Percentiles rank a stretch among this genome's conserved stretches.
phyloP scores from a whole-genome alignment of 2,797 vertebrate species.

The Bovichtus diacanthus region DNA sequence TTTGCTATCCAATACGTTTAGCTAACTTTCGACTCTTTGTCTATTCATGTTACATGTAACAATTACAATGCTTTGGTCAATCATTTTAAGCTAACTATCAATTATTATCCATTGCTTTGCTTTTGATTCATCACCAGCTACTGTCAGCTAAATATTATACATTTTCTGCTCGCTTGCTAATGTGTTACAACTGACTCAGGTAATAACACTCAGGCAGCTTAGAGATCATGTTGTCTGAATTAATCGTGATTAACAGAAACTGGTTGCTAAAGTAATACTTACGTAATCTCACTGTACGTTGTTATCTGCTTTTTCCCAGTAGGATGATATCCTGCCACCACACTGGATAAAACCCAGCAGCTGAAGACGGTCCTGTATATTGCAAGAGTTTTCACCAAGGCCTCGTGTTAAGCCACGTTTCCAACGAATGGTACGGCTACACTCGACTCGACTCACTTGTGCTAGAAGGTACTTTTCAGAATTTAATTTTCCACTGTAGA shows the following conservation, averaged over 20 bases:
- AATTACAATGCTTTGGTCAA: neutral
- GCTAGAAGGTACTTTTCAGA: too few relatives aligned
- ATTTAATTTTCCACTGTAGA: too few relatives aligned
- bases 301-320: neutral
- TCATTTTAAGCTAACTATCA: neutral
- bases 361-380: conserved; percentile 4
- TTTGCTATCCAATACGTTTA: neutral
- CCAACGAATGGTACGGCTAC: too few relatives aligned
- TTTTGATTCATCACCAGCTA: neutral
- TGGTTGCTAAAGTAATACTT: neutral
- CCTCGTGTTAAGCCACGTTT: too few relatives aligned
- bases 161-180: neutral
- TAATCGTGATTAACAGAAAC: conserved; percentile 13
- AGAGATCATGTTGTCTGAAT: neutral
- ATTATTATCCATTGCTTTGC: too few relatives aligned
- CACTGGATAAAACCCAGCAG: conserved; percentile 17
- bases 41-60: too few relatives aligned
- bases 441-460: too few relatives aligned
- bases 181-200: neutral
- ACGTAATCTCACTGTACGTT: neutral
- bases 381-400: conserved; percentile 14
- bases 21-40: neutral
- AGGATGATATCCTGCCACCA: neutral
- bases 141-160: neutral
- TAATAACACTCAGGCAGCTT: neutral